These are phyloP conservation scores for Illadopsis cleaveri DNA, from an alignment of 2,113 vertebrate genomes.

Conservation along the genomic window DNA sequence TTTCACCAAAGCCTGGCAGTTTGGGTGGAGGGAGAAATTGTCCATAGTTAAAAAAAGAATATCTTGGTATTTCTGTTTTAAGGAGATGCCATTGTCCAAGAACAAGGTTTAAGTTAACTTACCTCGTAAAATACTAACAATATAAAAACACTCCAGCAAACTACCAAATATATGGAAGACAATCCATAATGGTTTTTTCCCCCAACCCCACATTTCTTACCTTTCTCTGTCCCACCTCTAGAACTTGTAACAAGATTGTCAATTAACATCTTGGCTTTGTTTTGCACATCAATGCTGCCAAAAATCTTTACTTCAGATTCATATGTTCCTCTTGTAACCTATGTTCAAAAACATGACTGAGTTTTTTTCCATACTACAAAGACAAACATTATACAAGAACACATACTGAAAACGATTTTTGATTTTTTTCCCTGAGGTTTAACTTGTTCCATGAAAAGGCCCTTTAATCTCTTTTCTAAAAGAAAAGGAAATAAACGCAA, in stretches of 20 bases:
- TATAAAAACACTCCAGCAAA: neutral
- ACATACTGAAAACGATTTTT: neutral
- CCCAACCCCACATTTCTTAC: slow-evolving; percentile 45
- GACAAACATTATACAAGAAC: neutral
- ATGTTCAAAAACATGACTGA: neutral
- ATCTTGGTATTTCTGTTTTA: neutral
- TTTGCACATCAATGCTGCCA: slow-evolving; percentile 78
- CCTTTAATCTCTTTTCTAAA: neutral
- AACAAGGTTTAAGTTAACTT: neutral
- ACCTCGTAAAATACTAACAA: neutral
- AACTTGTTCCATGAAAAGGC: neutral
- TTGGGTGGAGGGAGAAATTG: fast-evolving
- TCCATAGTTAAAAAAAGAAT: neutral
- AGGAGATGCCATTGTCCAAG: neutral
- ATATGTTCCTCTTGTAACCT: slow-evolving; percentile 82
- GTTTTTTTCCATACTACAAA: neutral
- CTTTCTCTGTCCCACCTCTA: slow-evolving; percentile 41
- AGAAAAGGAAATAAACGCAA: neutral
- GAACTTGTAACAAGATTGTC: slow-evolving; percentile 73
- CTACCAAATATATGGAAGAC: neutral
- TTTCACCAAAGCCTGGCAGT: neutral
- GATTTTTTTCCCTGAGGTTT: neutral
- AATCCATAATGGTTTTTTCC: fast-evolving
- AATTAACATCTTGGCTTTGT: slow-evolving; percentile 87
- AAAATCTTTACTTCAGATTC: slow-evolving; percentile 85